Evolutionary conservation across 2,797 vertebrate genomes (phyloP).

Genomic region (Furcifer pardalis): DNA sequence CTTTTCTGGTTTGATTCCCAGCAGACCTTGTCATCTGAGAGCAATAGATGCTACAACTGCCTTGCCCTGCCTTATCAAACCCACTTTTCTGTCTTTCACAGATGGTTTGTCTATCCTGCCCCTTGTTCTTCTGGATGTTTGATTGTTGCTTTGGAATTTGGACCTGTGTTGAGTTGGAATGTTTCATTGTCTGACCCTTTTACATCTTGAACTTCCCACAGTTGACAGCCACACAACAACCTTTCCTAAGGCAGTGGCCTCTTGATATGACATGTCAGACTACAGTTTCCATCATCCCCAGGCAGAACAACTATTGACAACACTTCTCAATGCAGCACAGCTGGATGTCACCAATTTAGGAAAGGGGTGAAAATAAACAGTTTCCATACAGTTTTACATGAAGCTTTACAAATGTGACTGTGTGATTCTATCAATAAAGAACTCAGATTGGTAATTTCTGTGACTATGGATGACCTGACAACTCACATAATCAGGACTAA

Average conservation of each 20-base stretch:
- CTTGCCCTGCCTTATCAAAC: background rate
- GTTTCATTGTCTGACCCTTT: too few species aligned
- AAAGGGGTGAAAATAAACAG: background rate
- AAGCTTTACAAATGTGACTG: too few species aligned
- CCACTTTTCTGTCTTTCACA: too few species aligned
- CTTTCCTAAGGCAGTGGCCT: too few species aligned
- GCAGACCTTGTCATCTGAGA: background rate
- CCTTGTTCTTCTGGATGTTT: background rate
- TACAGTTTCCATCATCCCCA: background rate
- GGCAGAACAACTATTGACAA: background rate
- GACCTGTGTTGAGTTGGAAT: background rate
- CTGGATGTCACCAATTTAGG: background rate
- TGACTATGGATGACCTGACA: background rate
- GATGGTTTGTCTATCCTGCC: too few species aligned
- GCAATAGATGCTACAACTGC: background rate
- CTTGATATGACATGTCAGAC: too few species aligned
- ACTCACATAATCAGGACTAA: background rate
- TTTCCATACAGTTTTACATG: background rate
- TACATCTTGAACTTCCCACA: background rate
- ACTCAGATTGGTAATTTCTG: background rate
- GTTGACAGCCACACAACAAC: background rate
- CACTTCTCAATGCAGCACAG: background rate
- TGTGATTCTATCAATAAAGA: background rate
- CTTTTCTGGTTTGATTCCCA: background rate
- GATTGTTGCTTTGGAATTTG: background rate